Percentiles rank a stretch among this genome's conserved stretches.
Conservation (phyloP, 1,140 invertebrate genomes). For the Diabrotica virgifera region DNA sequence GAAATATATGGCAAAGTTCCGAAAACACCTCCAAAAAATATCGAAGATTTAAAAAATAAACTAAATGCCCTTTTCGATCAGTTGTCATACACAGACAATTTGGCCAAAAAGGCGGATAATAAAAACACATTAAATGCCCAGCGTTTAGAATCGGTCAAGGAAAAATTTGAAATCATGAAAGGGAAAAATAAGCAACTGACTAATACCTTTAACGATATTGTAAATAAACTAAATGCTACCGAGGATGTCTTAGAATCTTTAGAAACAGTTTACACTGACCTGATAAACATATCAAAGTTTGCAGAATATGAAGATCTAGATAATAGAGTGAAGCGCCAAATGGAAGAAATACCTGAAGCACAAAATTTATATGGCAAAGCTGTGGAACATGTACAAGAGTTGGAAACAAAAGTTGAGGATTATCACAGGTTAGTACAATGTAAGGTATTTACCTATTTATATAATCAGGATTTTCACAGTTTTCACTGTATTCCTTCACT, state of each 20-base stretch:
- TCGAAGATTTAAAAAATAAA: slow-evolving; percentile 32
- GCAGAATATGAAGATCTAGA: slow-evolving; percentile 23
- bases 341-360: slow-evolving; percentile 19
- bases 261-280: slow-evolving; percentile 13
- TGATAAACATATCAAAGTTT: slow-evolving; percentile 25
- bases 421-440: slow-evolving; percentile 22
- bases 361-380: slow-evolving; percentile 19
- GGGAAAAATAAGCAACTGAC: slow-evolving; percentile 21
- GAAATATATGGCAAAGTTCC: slow-evolving; percentile 18
- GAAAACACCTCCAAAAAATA: slow-evolving; percentile 19
- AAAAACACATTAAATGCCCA: slow-evolving; percentile 29
- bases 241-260: slow-evolving; percentile 19
- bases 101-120: slow-evolving; percentile 17
- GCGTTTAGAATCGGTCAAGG: slow-evolving; percentile 15
- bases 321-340: slow-evolving; percentile 15
- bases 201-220: slow-evolving; percentile 26
- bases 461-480: no score
- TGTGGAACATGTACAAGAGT: slow-evolving; percentile 21
- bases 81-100: slow-evolving; percentile 16
- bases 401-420: slow-evolving; percentile 28
- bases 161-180: slow-evolving; percentile 22
- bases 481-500: no score
- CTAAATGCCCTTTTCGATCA: slow-evolving; percentile 28
- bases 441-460: no score
- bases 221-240: slow-evolving; percentile 19